Evolutionary conservation across 1,140 invertebrate species (phyloP), one percentile per base, ranked within the genome.

Genomic region (Drosophila nannoptera): DNA sequence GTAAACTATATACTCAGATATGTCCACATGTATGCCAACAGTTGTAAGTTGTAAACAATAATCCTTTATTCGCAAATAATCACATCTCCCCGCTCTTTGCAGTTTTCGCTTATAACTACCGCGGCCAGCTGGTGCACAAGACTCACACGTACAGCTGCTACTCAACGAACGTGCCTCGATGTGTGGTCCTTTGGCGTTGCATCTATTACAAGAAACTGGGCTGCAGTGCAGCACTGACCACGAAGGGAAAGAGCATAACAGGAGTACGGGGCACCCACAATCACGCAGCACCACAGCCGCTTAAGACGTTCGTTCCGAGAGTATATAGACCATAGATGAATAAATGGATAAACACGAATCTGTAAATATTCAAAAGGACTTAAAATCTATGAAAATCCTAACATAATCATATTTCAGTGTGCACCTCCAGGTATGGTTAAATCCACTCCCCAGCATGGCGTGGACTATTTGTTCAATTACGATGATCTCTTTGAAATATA

Each of bases 121-220:
- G 87, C 5, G 87, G 87, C 0, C 88, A 88, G 14, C 61, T 89
- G 9, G 78, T 89, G 4, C 66, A 84, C 43, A 29, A 65, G 4
- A 69, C 73, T 4, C 62, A 74, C 33, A 69, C 73, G 0, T 89
- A 68, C 31, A 74, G 69, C 52, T 74, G 74, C 12, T 70, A 87
- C 40, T 67, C 73, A 2, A 35, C 66, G 14, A 84, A 77, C 12
- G 52, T 56, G 2, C 32, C 35, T 0, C 73, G 73, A 2, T 75
- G 69, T 2, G 16, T 72, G 12, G 78, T 73, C 8, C 75, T 82
- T 32, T 89, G 87, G 84, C 81, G 84, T 4, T 89, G 87, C 53
- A 59, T 59, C 0, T 54, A 50, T 5, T 81, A 89, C 29, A 76
- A 73, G 35, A 84, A 75, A 54, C n/a, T 58, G 1, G 64, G 54